Percentiles rank a stretch among this genome's conserved stretches.
Conservation (phyloP, 2,888 invertebrate genomes). For the Poecilobothrus nobilitatus region DNA sequence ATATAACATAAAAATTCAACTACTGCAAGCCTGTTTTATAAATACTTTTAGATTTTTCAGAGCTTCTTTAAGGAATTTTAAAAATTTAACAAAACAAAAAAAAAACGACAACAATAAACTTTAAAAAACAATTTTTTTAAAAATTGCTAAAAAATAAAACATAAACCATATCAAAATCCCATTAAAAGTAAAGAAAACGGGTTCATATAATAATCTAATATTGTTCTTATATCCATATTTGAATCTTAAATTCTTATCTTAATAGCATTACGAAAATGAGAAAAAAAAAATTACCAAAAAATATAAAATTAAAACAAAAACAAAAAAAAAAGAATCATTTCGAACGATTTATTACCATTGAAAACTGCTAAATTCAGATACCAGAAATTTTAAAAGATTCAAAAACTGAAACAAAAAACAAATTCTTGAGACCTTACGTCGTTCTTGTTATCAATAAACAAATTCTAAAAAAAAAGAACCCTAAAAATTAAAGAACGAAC, state of each 20-base stretch:
- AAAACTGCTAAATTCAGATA: conserved; percentile 6
- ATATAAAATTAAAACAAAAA: too few relatives aligned
- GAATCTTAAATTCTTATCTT: neutral
- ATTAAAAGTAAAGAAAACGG: neutral
- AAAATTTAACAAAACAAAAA: too few relatives aligned
- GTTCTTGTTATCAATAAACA: neutral
- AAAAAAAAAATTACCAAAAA: neutral
- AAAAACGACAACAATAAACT: too few relatives aligned
- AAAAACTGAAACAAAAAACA: neutral
- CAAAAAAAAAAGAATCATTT: neutral
- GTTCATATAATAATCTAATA: conserved; percentile 3
- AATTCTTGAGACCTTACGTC: conserved; percentile 6
- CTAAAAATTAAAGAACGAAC: too few relatives aligned
- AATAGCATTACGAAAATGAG: neutral
- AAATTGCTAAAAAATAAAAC: neutral
- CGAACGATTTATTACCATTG: neutral
- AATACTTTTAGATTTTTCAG: too few relatives aligned
- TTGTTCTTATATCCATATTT: neutral
- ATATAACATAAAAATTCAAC: too few relatives aligned
- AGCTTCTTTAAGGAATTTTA: too few relatives aligned
- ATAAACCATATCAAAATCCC: neutral
- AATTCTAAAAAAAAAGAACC: too few relatives aligned
- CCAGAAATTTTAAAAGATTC: neutral
- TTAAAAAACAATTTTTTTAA: too few relatives aligned
- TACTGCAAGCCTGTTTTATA: too few relatives aligned